Conservation (phyloP, 2,113 vertebrate species). For the Ciconia stormi region DNA sequence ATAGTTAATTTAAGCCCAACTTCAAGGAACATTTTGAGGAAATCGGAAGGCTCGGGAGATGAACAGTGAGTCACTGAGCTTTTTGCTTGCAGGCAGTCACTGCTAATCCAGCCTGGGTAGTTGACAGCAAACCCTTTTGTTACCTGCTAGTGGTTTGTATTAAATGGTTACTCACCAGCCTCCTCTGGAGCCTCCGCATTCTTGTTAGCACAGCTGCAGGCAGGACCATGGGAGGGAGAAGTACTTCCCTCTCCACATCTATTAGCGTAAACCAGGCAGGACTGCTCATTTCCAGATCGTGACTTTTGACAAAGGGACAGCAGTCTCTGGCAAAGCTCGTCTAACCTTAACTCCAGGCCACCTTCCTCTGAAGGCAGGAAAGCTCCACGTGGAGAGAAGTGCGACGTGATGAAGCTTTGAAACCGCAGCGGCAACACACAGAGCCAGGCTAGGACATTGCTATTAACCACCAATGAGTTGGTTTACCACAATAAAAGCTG, state of each 20-base stretch:
- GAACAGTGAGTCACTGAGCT: neutral
- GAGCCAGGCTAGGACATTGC: neutral
- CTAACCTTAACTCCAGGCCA: neutral
- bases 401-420: neutral
- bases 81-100: neutral
- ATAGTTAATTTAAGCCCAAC: neutral
- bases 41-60: neutral
- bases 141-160: neutral
- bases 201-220: neutral
- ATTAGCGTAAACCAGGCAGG: neutral
- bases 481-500: neutral
- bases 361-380: neutral
- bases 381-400: neutral
- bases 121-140: neutral
- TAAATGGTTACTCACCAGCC: neutral
- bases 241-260: neutral
- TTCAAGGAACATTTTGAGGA: neutral
- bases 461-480: neutral
- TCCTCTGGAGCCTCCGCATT: neutral
- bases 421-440: rapidly evolving
- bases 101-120: neutral
- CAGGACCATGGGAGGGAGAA: neutral
- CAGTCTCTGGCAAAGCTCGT: neutral
- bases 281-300: neutral
- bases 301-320: neutral